Evolutionary conservation across 2,888 invertebrate species (phyloP), one percentile per base, ranked within the genome.

Genomic region (Sarcophaga rosellei): DNA sequence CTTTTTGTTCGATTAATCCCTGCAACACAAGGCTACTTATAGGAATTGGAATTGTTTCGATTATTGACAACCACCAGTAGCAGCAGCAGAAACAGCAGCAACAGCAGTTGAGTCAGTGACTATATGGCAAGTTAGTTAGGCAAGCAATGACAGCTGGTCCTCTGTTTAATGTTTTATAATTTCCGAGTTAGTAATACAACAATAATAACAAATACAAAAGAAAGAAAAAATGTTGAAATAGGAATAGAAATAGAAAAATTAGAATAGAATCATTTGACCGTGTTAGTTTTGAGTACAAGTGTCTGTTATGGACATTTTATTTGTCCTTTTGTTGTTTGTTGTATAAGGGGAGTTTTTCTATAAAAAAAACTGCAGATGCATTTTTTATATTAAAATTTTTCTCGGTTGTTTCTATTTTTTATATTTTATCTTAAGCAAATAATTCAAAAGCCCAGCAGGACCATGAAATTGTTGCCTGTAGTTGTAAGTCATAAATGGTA

Each of bases 221-320:
- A 35, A 35, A 10, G 8, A 35, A 35, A 35, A 35, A 2, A 35
- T 8, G 8, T 35, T 35, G 25, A 8, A 35, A 35, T 35, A 35
- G 35, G 2, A 35, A 35, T 35, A 35, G 35, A 35, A 15, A 47
- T 47, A 47, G 15, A 74, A 70, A 84, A 81, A 85, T 88, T 88
- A 88, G 88, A 88, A 88, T 88, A 86, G 87, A 88, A 76, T 85
- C 85, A 88, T 88, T 88, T 88, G 88, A 88, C 88, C 88, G 86
- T 88, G 79, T 85, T 86, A 83, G 73, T 75, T 82, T 83, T 84
- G 65, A 53, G 44, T 80, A 84, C 84, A 84, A 84, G 84, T 84
- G 80, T 25, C 44, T 83, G 65, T 59, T 70, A 44, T 76, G 79
- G 84, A 84, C 84, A 84, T 79, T 79, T 61, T 20, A 10, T 72